These are phyloP conservation scores for Rhynchomys soricoides DNA, from an alignment of 2,113 vertebrate genomes.

Conservation along the genomic window DNA sequence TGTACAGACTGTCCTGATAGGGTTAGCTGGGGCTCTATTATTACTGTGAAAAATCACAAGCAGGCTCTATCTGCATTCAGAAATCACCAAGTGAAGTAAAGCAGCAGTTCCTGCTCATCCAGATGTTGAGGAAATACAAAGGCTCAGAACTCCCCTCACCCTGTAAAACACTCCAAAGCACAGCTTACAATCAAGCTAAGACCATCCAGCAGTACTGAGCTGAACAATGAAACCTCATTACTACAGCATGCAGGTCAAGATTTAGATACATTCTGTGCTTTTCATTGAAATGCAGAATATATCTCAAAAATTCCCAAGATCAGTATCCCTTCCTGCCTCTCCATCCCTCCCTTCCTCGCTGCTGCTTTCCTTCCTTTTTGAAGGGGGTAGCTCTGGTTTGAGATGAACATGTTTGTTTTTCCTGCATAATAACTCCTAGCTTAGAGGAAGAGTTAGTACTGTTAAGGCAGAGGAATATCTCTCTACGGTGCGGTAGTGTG, in stretches of 20 bases:
- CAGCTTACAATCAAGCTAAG: slow-evolving; percentile 79
- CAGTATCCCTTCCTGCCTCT: slow-evolving; percentile 45
- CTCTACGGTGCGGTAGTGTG: slow-evolving; percentile 76
- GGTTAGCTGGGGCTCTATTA: slow-evolving; percentile 39
- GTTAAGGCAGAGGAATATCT: slow-evolving; percentile 87
- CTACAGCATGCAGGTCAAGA: slow-evolving; percentile 81
- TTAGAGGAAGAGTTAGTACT: slow-evolving; percentile 85
- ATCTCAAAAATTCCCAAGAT: slow-evolving; percentile 78
- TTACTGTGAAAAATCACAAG: slow-evolving; percentile 71
- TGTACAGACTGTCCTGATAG: slow-evolving; percentile 45
- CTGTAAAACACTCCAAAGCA: slow-evolving; percentile 74
- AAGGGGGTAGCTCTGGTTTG: slow-evolving; percentile 53
- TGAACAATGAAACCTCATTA: slow-evolving; percentile 84
- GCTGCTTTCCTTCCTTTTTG: background rate
- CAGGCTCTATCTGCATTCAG: slow-evolving; percentile 68
- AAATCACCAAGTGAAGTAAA: slow-evolving; percentile 77
- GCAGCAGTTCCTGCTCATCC: slow-evolving; percentile 69
- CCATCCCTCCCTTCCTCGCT: too few species aligned
- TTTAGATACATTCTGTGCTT: slow-evolving; percentile 83
- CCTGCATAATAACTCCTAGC: slow-evolving; percentile 82
- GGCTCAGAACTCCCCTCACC: slow-evolving; percentile 71
- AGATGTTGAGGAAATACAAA: slow-evolving; percentile 77
- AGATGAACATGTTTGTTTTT: slow-evolving; percentile 86
- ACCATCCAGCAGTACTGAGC: slow-evolving; percentile 79
- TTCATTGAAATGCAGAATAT: slow-evolving; percentile 81